Base-by-base conservation (phyloP, 1,140 invertebrate genomes). In the Sycophaga agraensis region DNA sequence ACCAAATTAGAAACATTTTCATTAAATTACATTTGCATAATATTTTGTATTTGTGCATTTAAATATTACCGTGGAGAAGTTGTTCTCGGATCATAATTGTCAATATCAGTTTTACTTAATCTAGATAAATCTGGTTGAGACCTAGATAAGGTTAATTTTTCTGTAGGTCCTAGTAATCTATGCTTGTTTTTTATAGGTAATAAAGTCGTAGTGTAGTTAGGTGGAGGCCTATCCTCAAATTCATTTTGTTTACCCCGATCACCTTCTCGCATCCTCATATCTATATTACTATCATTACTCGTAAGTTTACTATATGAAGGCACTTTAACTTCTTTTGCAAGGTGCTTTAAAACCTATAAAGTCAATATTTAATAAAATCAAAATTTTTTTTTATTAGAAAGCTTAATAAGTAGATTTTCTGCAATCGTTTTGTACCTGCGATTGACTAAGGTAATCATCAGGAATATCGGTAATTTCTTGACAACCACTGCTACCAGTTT, bases 401-500 rank as follows among this genome's bases (percentile, higher is more conserved):
- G n/a, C n/a, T n/a, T n/a, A n/a, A n/a, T n/a, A n/a, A n/a, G n/a
- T n/a, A n/a, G n/a, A n/a, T n/a, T n/a, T n/a, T n/a, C n/a, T n/a
- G n/a, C n/a, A n/a, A 31, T 19, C 55, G 19, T 19, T 37, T 9
- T 39, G 14, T 68, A 83, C 82, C 73, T 86, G 84, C 19, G 90
- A 91, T 68, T 93, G 89, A 75, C 86, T 91, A 2, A 93, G 81
- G 73, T 91, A 93, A 80, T 93, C 91, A 71, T 91, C 89, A 16
- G 91, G 90, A 71, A 93, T 93, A 73, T 91, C 91, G 1, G 88
- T 91, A 65, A 93, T 89, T 81, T 92, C 90, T 78, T 90, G 84
- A 83, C 84, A 75, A 74, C 80, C 77, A 31, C 75, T 74, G 58
- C 68, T 70, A 34, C 73, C 70, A 4, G 73, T 72, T 57, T 80